Evolutionary conservation across 1,140 invertebrate genomes (phyloP), one percentile per base, ranked within the genome.

Genomic region (Dufourea novaeangliae): DNA sequence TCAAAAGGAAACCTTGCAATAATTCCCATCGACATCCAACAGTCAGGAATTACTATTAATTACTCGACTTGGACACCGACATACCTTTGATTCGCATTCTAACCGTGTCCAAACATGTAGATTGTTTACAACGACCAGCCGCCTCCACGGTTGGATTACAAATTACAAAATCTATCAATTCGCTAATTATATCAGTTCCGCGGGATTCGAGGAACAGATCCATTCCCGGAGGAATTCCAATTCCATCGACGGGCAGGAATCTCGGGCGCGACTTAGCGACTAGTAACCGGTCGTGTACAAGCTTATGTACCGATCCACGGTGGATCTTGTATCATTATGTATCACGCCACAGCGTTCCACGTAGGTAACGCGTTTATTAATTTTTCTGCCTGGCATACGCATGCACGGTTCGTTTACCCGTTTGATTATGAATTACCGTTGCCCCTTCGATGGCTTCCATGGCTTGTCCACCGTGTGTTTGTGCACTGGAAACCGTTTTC

Each of bases 181-280:
- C 37, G 39, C 52, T 22, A 69, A 76, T 76, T 76, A 61, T 29
- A 22, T 17, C 37, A 61, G 41, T 20, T 11, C 5, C 11, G 29
- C 25, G 57, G 20, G 57, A 62, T 25, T 72, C 34, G 37, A n/a
- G 14, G 54, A 71, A 76, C 64, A n/a, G 54, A 84, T 79, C 71
- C 56, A 41, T 67, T 62, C 56, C 62, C 34, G 14, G 25, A 83
- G 50, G 34, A 80, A 80, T 84, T 83, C 62, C 54, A 61, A 75
- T 76, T 83, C 37, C 71, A 34, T 57, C 59, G 69, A 20, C 52
- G 63, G 27, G 12, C 56, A 56, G 27, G 46, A 64, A 59, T 75
- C n/a, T n/a, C 52, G 39, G 39, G 37, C 37, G 25, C 22, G 5
- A 46, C 41, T 29, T 20, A 34, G 10, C 29, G 5, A 3, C 63